A percentile compares a stretch with the other conserved stretches of the same genome.
Conservation (phyloP, 1,140 invertebrate species). For the Ruditapes philippinarum region DNA sequence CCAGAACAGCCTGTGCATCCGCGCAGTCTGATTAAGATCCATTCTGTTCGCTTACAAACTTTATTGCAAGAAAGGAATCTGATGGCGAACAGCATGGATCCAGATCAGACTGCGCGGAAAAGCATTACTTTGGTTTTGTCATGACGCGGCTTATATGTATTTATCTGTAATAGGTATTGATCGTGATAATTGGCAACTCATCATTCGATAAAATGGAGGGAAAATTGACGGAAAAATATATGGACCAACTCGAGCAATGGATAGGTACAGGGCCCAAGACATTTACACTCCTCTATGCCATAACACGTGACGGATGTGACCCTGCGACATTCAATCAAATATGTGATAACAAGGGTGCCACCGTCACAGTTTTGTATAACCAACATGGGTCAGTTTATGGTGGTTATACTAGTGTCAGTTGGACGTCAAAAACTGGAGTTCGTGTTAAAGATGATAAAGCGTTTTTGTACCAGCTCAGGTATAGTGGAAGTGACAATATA, state of each 20-base stretch:
- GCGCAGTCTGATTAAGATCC: too few relatives aligned
- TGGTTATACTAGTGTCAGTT: constrained; percentile 60
- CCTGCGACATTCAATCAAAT: constrained; percentile 58
- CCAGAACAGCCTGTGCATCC: too few relatives aligned
- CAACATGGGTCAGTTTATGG: constrained; percentile 66
- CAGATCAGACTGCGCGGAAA: too few relatives aligned
- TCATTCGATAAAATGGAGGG: neutral
- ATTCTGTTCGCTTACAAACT: too few relatives aligned
- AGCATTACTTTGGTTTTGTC: too few relatives aligned
- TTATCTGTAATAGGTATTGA: too few relatives aligned
- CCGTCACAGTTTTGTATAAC: constrained; percentile 67
- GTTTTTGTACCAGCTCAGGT: constrained; percentile 64
- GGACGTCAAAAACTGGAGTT: constrained; percentile 2
- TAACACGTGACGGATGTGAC: constrained; percentile 55
- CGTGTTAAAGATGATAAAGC: constrained; percentile 51
- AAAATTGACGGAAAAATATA: neutral
- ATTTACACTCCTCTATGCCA: constrained; percentile 62
- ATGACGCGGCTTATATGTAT: too few relatives aligned
- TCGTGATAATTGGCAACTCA: too few relatives aligned
- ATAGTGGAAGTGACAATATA: neutral
- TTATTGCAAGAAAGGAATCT: too few relatives aligned
- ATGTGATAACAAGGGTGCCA: constrained; percentile 68
- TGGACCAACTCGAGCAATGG: constrained; percentile 47
- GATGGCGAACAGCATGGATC: too few relatives aligned
- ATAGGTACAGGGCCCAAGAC: constrained; percentile 20